Percentiles rank a stretch among this genome's conserved stretches.
phyloP scores from a whole-genome alignment of 2,888 invertebrate species.

The Phortica okadai region DNA sequence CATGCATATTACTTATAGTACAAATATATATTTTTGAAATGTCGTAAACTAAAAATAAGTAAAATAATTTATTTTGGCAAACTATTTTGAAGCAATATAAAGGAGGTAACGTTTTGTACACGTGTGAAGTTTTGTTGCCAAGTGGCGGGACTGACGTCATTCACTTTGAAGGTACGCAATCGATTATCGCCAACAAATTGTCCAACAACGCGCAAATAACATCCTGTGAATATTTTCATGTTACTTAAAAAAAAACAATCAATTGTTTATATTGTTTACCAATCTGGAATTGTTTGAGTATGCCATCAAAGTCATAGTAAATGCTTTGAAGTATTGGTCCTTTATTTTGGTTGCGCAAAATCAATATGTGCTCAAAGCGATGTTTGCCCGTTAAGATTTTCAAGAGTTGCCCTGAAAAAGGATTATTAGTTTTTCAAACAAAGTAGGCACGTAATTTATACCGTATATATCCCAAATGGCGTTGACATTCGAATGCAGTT shows the following conservation, averaged over 20 bases:
- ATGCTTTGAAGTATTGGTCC: conserved; percentile 73
- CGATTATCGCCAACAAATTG: conserved; percentile 65
- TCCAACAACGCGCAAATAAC: conserved; percentile 66
- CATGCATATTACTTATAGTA: conserved; percentile 54
- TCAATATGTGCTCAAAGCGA: conserved; percentile 59
- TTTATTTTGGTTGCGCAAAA: conserved; percentile 60
- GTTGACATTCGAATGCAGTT: conserved; percentile 57
- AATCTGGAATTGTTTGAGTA: conserved; percentile 43
- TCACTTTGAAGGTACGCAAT: conserved; percentile 66
- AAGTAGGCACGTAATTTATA: conserved; percentile 40
- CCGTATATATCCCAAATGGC: conserved; percentile 73
- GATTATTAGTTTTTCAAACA: neutral
- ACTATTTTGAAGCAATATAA: conserved; percentile 63
- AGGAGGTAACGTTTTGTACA: conserved; percentile 69
- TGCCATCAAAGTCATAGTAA: conserved; percentile 68
- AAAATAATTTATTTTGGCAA: conserved; percentile 1
- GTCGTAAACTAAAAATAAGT: neutral
- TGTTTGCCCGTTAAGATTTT: conserved; percentile 67
- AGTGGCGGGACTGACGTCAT: conserved; percentile 48
- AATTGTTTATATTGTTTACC: conserved; percentile 40
- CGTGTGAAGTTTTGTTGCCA: conserved; percentile 60
- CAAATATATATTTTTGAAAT: conserved; percentile 27
- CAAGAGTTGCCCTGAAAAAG: conserved; percentile 63
- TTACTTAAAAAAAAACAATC: neutral
- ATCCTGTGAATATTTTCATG: conserved; percentile 52